Conservation (phyloP, 2,113 vertebrate genomes). For the Artemisiospiza belli region DNA sequence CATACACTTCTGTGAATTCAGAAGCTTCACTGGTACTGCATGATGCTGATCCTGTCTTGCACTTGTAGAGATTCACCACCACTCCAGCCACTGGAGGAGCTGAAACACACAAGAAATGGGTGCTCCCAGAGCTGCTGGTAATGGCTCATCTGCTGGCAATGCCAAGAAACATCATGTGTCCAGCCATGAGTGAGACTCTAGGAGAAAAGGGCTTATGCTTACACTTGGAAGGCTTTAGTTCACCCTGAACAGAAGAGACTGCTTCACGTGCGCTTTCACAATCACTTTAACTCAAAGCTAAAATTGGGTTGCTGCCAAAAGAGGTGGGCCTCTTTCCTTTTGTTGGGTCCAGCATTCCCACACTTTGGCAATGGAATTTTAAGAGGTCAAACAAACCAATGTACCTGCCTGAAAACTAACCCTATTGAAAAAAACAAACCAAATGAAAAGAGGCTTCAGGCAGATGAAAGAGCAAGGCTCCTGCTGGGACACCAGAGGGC, state of each 20-base stretch:
- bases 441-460: not conserved
- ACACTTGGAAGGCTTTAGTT: constrained; percentile 2
- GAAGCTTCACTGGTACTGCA: not conserved
- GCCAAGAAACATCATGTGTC: not conserved
- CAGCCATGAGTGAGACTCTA: not conserved
- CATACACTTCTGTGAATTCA: not conserved
- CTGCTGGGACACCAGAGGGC: constrained; percentile 12
- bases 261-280: not conserved
- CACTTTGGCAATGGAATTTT: not conserved
- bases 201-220: not conserved
- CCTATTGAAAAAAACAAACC: not conserved
- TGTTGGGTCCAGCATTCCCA: not conserved
- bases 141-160: not conserved
- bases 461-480: not conserved
- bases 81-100: not conserved
- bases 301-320: not conserved
- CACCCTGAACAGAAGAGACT: not conserved
- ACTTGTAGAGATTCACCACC: not conserved
- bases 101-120: not conserved
- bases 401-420: not conserved
- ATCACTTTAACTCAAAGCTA: not conserved
- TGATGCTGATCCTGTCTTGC: not conserved
- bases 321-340: not conserved
- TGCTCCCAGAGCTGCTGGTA: not conserved
- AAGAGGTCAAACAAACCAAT: not conserved